Evolutionary conservation across 2,797 vertebrate species (phyloP).

Genomic region (Muraenolepis orangiensis): DNA sequence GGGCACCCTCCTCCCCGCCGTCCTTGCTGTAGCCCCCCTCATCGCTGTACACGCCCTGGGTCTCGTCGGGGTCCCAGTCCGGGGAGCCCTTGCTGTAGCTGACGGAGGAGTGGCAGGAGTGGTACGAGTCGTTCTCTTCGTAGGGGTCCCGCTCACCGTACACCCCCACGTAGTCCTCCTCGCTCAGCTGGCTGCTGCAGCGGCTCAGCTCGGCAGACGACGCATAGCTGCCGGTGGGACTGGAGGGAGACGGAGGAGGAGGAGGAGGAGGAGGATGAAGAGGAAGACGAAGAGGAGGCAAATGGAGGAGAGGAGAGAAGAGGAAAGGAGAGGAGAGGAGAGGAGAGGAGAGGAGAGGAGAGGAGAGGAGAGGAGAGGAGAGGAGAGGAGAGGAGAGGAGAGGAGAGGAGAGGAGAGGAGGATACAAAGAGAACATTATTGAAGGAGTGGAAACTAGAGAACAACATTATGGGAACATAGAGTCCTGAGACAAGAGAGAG

Average conservation of each 20-base stretch:
- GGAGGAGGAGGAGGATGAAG: neutral
- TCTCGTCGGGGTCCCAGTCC: slow-evolving; percentile 84
- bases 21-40: slow-evolving; percentile 81
- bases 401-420: neutral
- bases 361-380: neutral
- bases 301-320: neutral
- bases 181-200: slow-evolving; percentile 94
- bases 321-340: neutral
- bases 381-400: neutral
- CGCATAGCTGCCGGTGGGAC: slow-evolving; percentile 92
- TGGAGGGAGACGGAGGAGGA: slow-evolving; percentile 45
- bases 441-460: neutral
- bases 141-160: slow-evolving; percentile 85
- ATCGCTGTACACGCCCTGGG: slow-evolving; percentile 82
- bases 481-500: neutral
- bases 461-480: neutral
- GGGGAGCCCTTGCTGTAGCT: slow-evolving; percentile 93
- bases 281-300: neutral
- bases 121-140: slow-evolving; percentile 92
- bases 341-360: neutral
- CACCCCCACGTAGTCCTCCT: slow-evolving; percentile 86
- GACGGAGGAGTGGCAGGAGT: slow-evolving; percentile 96
- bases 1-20: slow-evolving; percentile 76
- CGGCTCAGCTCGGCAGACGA: slow-evolving; percentile 93
- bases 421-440: neutral